Conservation (phyloP, 2,888 invertebrate species). For the Archips xylosteana region DNA sequence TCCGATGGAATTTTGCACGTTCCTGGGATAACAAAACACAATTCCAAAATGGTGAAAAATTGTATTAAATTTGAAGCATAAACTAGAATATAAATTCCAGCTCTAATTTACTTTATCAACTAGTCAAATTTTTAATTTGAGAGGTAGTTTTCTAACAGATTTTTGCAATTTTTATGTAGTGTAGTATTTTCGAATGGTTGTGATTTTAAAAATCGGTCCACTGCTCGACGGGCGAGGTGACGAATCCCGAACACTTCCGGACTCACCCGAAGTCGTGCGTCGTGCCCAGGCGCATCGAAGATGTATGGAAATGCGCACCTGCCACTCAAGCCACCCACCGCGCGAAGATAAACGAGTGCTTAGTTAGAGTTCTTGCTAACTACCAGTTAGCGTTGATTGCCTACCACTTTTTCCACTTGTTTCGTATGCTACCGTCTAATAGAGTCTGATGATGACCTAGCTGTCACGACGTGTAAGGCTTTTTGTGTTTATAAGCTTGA, state of each 20-base stretch:
- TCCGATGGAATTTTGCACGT: too few species aligned
- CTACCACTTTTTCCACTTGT: constrained; percentile 46
- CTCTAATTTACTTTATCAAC: too few species aligned
- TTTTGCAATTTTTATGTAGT: too few species aligned
- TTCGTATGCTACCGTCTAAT: constrained; percentile 54
- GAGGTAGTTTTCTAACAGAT: too few species aligned
- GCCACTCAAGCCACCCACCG: constrained; percentile 59
- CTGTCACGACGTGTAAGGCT: constrained; percentile 41
- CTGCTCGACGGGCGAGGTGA: constrained; percentile 1
- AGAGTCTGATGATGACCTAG: constrained; percentile 46
- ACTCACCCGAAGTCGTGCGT: constrained; percentile 39
- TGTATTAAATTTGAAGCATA: too few species aligned
- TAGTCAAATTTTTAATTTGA: too few species aligned
- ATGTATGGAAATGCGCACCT: constrained; percentile 60
- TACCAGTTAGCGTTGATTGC: constrained; percentile 45
- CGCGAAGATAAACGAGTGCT: constrained; percentile 54
- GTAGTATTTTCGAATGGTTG: too few species aligned
- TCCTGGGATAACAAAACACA: too few species aligned
- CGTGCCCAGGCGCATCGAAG: constrained; percentile 49
- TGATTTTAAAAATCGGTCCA: too few species aligned
- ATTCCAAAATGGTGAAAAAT: too few species aligned
- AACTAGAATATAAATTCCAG: too few species aligned
- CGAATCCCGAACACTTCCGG: constrained; percentile 39
- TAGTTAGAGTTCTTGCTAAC: constrained; percentile 52
- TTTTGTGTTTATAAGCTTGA: constrained; percentile 23